Percentiles rank a stretch among this genome's conserved stretches.
phyloP scores from a whole-genome alignment of 2,113 vertebrate species.

The Perca fluviatilis region DNA sequence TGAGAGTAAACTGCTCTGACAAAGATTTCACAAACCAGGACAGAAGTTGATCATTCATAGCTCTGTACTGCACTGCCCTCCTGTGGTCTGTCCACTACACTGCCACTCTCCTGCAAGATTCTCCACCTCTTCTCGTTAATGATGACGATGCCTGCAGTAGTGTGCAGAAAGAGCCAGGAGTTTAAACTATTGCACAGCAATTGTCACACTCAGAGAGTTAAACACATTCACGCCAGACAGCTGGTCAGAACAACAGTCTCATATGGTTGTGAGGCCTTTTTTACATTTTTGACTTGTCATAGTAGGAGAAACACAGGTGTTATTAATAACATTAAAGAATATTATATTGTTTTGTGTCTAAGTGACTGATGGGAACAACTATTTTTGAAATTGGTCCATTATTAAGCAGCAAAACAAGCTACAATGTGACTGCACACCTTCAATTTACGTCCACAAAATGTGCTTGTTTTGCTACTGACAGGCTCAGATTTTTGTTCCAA shows the following conservation, averaged over 20 bases:
- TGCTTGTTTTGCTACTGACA: too few species aligned
- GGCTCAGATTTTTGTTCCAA: too few species aligned
- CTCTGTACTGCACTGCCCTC: conserved; percentile 54
- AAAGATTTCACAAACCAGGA: not conserved
- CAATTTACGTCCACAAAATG: too few species aligned
- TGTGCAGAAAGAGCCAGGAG: not conserved
- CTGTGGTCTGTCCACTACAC: conserved; percentile 7
- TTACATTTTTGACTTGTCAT: not conserved
- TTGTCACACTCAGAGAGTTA: too few species aligned
- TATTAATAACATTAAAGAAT: not conserved
- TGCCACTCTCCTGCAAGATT: not conserved
- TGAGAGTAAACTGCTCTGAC: not conserved
- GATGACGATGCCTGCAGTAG: not conserved
- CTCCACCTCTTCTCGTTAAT: not conserved
- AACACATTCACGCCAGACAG: not conserved
- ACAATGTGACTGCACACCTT: too few species aligned
- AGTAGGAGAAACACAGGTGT: not conserved
- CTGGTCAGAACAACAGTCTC: not conserved
- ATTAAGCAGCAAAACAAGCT: too few species aligned
- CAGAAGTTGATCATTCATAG: not conserved
- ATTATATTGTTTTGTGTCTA: too few species aligned
- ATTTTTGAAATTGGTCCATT: too few species aligned
- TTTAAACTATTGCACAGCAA: not conserved
- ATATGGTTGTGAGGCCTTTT: not conserved
- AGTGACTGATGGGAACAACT: too few species aligned